Evolutionary conservation across 2,888 invertebrate species (phyloP), one percentile per base, ranked within the genome.

Genomic region (Linnaemya tessellans): DNA sequence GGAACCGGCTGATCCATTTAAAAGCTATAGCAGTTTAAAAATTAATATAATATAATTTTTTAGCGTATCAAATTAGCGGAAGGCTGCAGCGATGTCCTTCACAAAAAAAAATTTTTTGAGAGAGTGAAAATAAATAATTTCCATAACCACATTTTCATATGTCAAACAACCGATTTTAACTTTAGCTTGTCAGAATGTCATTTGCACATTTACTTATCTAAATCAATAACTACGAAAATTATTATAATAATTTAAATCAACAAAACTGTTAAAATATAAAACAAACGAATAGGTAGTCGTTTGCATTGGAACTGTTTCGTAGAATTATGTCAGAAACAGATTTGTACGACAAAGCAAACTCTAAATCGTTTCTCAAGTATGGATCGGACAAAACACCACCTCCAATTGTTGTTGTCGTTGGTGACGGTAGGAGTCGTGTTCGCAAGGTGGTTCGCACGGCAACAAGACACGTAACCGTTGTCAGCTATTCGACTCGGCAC

Each of bases 391-490:
- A 91, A n/a, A 90, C 91, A 84, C 91, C 90, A 41, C 92, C 92
- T 81, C 92, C 92, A 51, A 91, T 92, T 88, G 92, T 93, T 88
- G 92, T 92, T 88, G 92, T 92, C 60, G 92, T 93, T 71, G 92
- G 92, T 60, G 92, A 93, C 87, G 92, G 92, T 20, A 89, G 92
- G 60, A 92, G 92, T 88, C 90, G 92, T 25, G 92, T 93, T 67
- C 91, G 93, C 56, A 91, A 92, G 81, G 92, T 93, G 84, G 93
- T 93, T 15, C 90, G 92, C 86, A 92, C 92, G 3, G 92, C 92
- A 79, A 92, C 93, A 84, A 90, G 93, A 64, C 93, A 93, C 89
- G 92, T 93, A 87, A 93, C 93, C 43, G 93, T 93, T 78, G 92
- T 93, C 81, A 93, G 92, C 87, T 92, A 92, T 80, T 92, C 93